Conservation (phyloP, 1,140 invertebrate genomes). For the Platyura marginata region DNA sequence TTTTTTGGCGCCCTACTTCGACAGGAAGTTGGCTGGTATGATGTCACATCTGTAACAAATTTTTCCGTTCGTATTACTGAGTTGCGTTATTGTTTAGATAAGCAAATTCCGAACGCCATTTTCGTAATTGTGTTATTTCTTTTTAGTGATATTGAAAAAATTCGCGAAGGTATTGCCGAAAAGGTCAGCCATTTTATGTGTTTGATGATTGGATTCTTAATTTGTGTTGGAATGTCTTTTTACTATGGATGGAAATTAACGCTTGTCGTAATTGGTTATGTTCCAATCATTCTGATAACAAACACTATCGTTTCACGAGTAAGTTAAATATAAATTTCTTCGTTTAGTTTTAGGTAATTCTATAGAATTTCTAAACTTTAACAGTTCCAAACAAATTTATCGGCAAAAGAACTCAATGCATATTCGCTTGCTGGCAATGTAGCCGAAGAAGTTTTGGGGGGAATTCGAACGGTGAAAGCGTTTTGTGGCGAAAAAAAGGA, state of each 20-base stretch:
- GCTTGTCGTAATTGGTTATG: conserved; percentile 57
- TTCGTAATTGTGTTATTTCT: conserved; percentile 4
- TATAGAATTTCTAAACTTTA: too few species aligned
- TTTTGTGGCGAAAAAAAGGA: conserved; percentile 72
- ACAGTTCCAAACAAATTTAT: conserved; percentile 51
- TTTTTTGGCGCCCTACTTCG: conserved; percentile 57
- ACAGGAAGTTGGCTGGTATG: conserved; percentile 85
- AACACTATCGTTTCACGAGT: conserved; percentile 45
- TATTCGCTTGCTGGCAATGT: conserved; percentile 57
- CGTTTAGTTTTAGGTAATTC: conserved; percentile 26
- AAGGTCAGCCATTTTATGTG: conserved; percentile 66
- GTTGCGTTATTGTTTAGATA: background rate
- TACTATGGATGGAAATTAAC: conserved; percentile 66
- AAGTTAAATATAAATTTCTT: conserved; percentile 33
- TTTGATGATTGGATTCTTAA: conserved; percentile 41
- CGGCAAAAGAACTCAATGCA: conserved; percentile 42
- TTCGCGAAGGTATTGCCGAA: conserved; percentile 73
- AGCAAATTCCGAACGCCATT: background rate
- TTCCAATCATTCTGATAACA: conserved; percentile 55
- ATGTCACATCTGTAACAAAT: conserved; percentile 63
- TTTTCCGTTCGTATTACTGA: conserved; percentile 63
- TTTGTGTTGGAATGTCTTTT: conserved; percentile 48
- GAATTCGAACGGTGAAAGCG: conserved; percentile 57
- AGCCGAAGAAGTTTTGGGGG: conserved; percentile 57
- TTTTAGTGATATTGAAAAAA: conserved; percentile 65